These are phyloP conservation scores for Sebastolobus altivelis DNA, from an alignment of 2,797 vertebrate genomes.

Conservation along the genomic window DNA sequence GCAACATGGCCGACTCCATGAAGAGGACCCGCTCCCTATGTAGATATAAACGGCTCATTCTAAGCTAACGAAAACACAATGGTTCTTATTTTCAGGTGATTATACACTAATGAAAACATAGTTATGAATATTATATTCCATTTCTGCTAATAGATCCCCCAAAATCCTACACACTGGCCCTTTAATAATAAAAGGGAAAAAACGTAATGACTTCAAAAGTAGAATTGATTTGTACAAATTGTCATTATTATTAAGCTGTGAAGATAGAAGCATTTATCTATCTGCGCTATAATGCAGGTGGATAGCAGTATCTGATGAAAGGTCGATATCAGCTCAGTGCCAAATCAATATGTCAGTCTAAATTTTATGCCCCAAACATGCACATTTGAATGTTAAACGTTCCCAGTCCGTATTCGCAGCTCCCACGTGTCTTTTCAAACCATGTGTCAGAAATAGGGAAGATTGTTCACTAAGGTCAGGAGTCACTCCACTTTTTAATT, in stretches of 20 bases:
- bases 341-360: slow-evolving; percentile 23
- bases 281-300: not conserved
- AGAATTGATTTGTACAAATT: not conserved
- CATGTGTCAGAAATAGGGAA: slow-evolving; percentile 32
- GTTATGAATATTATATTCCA: too few relatives aligned
- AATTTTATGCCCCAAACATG: slow-evolving; percentile 4
- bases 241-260: not conserved
- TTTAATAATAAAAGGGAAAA: not conserved
- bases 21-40: too few relatives aligned
- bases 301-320: slow-evolving; percentile 5
- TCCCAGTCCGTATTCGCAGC: slow-evolving; percentile 4
- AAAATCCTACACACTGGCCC: too few relatives aligned
- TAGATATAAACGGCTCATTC: too few relatives aligned
- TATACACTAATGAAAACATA: too few relatives aligned
- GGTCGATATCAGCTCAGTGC: not conserved
- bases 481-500: slow-evolving; percentile 63
- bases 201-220: slow-evolving; percentile 9
- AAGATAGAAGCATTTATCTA: not conserved
- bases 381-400: slow-evolving; percentile 17
- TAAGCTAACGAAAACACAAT: too few relatives aligned
- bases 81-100: too few relatives aligned
- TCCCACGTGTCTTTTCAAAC: slow-evolving; percentile 15
- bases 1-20: too few relatives aligned
- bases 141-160: too few relatives aligned
- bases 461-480: slow-evolving; percentile 60